Evolutionary conservation across 2,888 invertebrate species (phyloP), one percentile per base, ranked within the genome.

Genomic region (Heliconius aoede): DNA sequence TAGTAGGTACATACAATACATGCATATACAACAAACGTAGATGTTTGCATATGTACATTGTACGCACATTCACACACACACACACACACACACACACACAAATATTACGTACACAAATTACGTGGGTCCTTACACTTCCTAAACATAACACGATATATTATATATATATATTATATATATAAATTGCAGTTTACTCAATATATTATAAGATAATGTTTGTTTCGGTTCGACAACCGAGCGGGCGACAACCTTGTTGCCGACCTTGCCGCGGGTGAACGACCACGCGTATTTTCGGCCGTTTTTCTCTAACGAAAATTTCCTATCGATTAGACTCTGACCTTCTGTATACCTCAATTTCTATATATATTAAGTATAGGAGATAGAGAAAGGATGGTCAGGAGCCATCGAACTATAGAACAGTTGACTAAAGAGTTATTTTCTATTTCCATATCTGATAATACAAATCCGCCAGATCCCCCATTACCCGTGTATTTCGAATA

Each of bases 291-390:
- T 92, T 91, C 90, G 89, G 89, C 84, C 86, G 87, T 90, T 92
- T 92, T 92, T 92, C 91, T 91, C 88, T 82, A 86, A 89, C 90
- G 91, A 92, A 93, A 93, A 91, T 90, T 89, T 83, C 77, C 82
- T 83, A 84, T 82, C 78, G 82, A 80, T 91, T 89, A 90, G 30
- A n/a, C 13, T 68, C 55, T 81, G 91, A 89, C 62, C 91, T 83
- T 61, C 83, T 84, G 15, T 77, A 51, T 84, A 82, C 76, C 84
- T 75, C 82, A 40, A 67, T 8, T 8, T 9, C 28, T 40, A 73
- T 21, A 68, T 74, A n/a, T n/a, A n/a, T n/a, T n/a, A 76, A 11
- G 15, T 13, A 32, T 40, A 40, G 76, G n/a, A 32, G 18, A 24
- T 21, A 73, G 60, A 77, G 77, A 60, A 55, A 55, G n/a, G n/a